These are phyloP conservation scores for Rhingia campestris DNA, from an alignment of 2,888 invertebrate genomes.

Conservation along the genomic window DNA sequence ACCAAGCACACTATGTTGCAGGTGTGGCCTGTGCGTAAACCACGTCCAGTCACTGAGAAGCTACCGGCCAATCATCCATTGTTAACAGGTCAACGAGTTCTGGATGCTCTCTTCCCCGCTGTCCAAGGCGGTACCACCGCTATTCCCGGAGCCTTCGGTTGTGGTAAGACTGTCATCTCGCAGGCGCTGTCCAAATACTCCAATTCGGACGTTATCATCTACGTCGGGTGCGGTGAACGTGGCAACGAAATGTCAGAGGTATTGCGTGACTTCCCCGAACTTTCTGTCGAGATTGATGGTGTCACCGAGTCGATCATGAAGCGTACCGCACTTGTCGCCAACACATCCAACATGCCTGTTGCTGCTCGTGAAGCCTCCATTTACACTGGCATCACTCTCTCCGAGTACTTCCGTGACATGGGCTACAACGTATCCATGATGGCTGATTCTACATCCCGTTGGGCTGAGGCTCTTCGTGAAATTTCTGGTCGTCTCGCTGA, in stretches of 20 bases:
- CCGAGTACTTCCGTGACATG: constrained; percentile 99
- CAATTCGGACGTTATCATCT: constrained; percentile 99
- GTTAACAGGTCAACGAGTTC: constrained; percentile 97
- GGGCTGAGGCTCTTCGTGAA: constrained; percentile 99
- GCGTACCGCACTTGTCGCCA: constrained; percentile 98
- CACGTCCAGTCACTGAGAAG: constrained; percentile 97
- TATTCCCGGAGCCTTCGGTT: constrained; percentile 99
- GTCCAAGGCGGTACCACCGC: constrained; percentile 99
- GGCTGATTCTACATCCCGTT: constrained; percentile 99
- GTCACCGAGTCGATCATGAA: constrained; percentile 99
- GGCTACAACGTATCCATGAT: constrained; percentile 99
- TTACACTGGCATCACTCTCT: constrained; percentile 99
- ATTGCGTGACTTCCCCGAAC: constrained; percentile 98
- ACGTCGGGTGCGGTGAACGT: constrained; percentile 99
- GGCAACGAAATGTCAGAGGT: constrained; percentile 99
- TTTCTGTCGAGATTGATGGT: constrained; percentile 98
- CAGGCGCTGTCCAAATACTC: constrained; percentile 99
- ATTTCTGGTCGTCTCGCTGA: constrained; percentile 97
- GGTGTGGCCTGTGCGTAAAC: constrained; percentile 99
- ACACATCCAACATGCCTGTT: constrained; percentile 99
- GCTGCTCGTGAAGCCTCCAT: constrained; percentile 99
- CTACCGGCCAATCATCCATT: constrained; percentile 98
- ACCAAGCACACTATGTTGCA: constrained; percentile 97
- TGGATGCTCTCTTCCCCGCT: constrained; percentile 99
- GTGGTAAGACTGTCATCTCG: constrained; percentile 89